Evolutionary conservation across 2,113 vertebrate species (phyloP).

Genomic region (Nesogale talazaci): DNA sequence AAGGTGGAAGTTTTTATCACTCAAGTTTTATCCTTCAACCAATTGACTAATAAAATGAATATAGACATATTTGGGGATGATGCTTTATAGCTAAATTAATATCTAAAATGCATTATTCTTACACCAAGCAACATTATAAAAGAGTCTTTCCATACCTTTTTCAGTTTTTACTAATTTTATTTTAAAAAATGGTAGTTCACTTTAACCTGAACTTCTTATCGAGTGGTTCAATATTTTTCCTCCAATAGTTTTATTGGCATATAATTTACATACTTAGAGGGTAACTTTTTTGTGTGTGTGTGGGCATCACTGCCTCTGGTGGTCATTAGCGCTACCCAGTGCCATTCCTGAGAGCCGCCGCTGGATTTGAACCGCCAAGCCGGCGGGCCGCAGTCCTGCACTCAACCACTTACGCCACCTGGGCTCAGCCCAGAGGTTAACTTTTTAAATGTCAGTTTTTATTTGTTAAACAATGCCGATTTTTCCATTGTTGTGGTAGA

Average conservation of each 20-base stretch:
- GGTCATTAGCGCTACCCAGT: too few relatives aligned
- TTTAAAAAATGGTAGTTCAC: neutral
- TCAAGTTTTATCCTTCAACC: neutral
- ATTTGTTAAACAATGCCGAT: neutral
- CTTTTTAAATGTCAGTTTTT: neutral
- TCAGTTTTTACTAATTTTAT: neutral
- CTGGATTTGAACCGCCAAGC: too few relatives aligned
- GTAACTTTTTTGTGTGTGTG: too few relatives aligned
- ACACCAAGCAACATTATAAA: neutral
- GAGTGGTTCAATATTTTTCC: too few relatives aligned
- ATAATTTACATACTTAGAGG: too few relatives aligned
- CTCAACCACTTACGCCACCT: too few relatives aligned
- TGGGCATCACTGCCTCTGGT: too few relatives aligned
- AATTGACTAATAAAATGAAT: neutral
- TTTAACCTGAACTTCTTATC: neutral
- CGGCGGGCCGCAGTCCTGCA: too few relatives aligned
- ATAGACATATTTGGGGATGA: neutral
- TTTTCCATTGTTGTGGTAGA: neutral
- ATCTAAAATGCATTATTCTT: constrained; percentile 5
- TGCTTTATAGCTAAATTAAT: neutral
- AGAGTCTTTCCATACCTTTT: neutral
- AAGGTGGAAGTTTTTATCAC: neutral
- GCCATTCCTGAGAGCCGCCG: too few relatives aligned
- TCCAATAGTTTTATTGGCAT: too few relatives aligned
- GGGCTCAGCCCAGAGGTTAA: too few relatives aligned